These are phyloP conservation scores for Tachuris rubrigastra DNA, from an alignment of 2,113 vertebrate genomes.

Conservation along the genomic window DNA sequence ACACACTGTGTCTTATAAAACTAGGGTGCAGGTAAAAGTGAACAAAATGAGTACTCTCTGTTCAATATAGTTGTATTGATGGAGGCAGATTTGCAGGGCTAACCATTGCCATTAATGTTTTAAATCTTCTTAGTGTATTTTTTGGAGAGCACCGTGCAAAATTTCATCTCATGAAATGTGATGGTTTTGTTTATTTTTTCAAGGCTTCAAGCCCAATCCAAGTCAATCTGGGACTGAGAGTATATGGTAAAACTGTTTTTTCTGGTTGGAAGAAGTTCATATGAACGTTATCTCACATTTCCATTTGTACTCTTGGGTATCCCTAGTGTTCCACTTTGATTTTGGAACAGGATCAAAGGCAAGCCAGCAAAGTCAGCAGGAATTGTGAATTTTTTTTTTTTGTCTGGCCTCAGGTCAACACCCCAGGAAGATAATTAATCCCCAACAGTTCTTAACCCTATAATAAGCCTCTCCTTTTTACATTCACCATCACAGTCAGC, in stretches of 20 bases:
- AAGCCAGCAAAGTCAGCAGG: neutral
- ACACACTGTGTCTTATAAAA: neutral
- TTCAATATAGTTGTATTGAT: neutral
- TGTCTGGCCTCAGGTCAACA: neutral
- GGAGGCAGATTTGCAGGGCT: neutral
- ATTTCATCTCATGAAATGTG: neutral
- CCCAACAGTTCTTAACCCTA: neutral
- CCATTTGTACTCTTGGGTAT: neutral
- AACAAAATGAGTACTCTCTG: neutral
- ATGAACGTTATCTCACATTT: slow-evolving; percentile 42
- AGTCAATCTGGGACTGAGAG: neutral
- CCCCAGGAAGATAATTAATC: neutral
- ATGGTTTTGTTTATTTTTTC: neutral
- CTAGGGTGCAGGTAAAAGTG: neutral
- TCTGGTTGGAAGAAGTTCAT: slow-evolving; percentile 7
- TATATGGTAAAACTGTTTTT: neutral
- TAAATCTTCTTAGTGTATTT: neutral
- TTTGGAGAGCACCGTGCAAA: neutral
- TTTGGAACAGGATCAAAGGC: slow-evolving; percentile 25
- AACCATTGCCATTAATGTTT: neutral
- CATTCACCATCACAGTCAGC: neutral
- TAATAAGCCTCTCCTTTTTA: neutral
- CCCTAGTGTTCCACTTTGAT: neutral
- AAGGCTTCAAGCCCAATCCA: neutral
- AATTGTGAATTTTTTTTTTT: neutral